These are phyloP conservation scores for Chrysopa pallens DNA, from an alignment of 1,140 invertebrate genomes.

Conservation along the genomic window DNA sequence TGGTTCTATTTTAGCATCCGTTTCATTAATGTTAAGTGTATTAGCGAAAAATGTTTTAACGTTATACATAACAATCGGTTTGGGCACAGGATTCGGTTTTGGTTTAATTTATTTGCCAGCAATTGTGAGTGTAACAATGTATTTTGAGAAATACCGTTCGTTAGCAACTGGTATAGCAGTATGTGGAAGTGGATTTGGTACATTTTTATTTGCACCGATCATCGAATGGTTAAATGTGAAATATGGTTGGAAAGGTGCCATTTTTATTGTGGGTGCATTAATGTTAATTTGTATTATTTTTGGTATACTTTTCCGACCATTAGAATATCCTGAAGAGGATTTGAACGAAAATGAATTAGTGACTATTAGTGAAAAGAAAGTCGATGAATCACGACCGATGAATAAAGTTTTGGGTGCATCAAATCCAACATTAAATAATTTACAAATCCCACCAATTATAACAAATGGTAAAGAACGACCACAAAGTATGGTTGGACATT, in stretches of 20 bases:
- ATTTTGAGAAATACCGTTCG: conserved; percentile 81
- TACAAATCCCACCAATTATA: conserved; percentile 9
- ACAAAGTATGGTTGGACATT: conserved; percentile 28
- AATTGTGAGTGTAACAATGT: conserved; percentile 85
- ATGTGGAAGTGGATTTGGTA: conserved; percentile 80
- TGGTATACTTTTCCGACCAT: conserved; percentile 62
- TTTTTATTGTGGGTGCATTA: conserved; percentile 64
- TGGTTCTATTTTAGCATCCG: conserved; percentile 60
- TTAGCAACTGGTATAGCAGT: conserved; percentile 88
- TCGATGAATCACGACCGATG: not conserved
- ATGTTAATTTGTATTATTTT: conserved; percentile 70
- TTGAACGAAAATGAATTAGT: conserved; percentile 14
- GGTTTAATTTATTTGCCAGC: conserved; percentile 89
- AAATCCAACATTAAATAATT: not conserved
- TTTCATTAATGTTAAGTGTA: conserved; percentile 55
- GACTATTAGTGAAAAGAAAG: conserved; percentile 3
- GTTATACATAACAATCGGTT: conserved; percentile 73
- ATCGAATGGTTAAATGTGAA: conserved; percentile 40
- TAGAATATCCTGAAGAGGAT: conserved; percentile 26
- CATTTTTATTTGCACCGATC: conserved; percentile 65
- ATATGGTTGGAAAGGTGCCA: conserved; percentile 52
- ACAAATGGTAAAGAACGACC: conserved; percentile 17
- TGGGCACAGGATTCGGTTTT: conserved; percentile 79
- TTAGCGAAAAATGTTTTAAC: conserved; percentile 59
- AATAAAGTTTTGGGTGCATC: not conserved